Evolutionary conservation across 2,888 invertebrate genomes (phyloP).

Genomic region (Eugnorisma glareosa): DNA sequence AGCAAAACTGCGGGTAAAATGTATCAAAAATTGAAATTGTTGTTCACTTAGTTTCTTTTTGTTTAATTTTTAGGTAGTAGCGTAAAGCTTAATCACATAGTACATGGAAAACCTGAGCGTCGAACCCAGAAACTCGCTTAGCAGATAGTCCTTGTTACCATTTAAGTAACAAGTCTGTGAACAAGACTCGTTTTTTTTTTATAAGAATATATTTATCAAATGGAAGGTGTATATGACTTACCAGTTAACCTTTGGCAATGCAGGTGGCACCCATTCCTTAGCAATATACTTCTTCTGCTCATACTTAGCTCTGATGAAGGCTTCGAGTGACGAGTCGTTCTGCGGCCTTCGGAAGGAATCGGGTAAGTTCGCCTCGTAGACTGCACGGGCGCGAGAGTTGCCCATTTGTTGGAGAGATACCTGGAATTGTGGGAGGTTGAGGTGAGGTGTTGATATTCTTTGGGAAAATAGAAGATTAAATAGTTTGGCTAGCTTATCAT

Average conservation of each 20-base stretch:
- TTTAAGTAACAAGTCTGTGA: no score
- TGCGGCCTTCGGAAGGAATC: conserved; percentile 99
- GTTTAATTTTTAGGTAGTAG: no score
- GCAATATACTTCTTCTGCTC: conserved; percentile 99
- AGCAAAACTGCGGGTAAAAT: no score
- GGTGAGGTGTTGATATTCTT: conserved; percentile 2
- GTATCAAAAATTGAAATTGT: no score
- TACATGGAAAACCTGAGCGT: no score
- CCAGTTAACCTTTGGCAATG: conserved; percentile 95
- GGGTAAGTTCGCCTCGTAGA: conserved; percentile 99
- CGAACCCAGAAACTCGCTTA: no score
- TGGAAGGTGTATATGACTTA: conserved; percentile 62
- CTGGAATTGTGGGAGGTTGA: conserved; percentile 68
- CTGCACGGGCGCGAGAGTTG: conserved; percentile 98
- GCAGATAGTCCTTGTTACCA: no score
- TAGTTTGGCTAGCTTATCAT: neutral
- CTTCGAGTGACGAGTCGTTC: conserved; percentile 97
- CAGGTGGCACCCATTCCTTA: conserved; percentile 98
- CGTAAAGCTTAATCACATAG: no score
- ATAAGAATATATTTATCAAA: no score
- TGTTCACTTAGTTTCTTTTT: no score
- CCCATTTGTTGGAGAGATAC: conserved; percentile 98
- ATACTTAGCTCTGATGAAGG: conserved; percentile 99
- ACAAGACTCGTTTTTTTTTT: no score
- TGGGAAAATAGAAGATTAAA: neutral